phyloP scores from a whole-genome alignment of 2,797 vertebrate species.

The Jordanella pulchra region DNA sequence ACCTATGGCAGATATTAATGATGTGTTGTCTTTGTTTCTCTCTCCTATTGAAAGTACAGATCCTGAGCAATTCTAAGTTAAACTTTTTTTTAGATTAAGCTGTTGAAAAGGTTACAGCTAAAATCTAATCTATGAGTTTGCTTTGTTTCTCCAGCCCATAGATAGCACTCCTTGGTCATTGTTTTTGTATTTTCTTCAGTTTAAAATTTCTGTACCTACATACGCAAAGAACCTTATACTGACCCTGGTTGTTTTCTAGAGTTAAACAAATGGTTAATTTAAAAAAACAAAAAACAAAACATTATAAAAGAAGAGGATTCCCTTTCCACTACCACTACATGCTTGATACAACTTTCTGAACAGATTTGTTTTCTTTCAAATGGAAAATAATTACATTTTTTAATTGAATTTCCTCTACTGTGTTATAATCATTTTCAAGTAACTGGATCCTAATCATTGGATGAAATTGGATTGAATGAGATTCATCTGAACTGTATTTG shows the following conservation, averaged over 20 bases:
- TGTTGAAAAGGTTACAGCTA: background rate
- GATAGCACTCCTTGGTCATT: background rate
- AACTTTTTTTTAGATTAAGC: background rate
- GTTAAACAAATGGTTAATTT: no score
- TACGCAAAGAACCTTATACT: background rate
- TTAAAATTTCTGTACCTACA: background rate
- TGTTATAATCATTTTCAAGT: no score
- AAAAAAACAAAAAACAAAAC: no score
- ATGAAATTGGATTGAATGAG: no score
- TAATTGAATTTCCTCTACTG: no score
- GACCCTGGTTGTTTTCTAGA: background rate
- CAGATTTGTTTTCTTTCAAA: background rate
- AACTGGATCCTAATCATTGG: no score
- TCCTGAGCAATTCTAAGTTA: background rate
- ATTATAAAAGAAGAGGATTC: background rate
- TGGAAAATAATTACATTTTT: background rate
- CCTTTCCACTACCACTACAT: background rate
- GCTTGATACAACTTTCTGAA: background rate
- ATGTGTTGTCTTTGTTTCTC: background rate
- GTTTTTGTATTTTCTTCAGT: background rate
- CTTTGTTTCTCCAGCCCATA: background rate
- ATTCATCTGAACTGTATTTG: slow-evolving; percentile 3
- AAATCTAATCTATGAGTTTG: background rate
- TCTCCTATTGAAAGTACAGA: background rate
- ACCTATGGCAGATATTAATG: background rate